Conservation (phyloP, 64 coral and sea anemone species). For the Astreopora myriophthalma region DNA sequence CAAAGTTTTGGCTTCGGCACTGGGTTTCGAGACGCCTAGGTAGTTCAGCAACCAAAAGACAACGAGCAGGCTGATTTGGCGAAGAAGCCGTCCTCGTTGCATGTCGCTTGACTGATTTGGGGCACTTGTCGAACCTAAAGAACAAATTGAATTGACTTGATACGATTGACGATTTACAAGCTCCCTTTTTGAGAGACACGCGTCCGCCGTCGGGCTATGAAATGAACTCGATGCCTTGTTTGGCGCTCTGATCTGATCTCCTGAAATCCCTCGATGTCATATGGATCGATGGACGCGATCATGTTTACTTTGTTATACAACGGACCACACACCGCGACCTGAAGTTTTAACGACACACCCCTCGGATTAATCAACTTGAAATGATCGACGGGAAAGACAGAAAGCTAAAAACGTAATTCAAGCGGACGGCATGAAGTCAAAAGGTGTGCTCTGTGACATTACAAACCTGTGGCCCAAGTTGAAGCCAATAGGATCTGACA, state of each 20-base stretch:
- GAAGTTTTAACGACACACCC: slow-evolving; percentile 42
- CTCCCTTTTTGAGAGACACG: background rate
- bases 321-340: slow-evolving; percentile 31
- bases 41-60: background rate
- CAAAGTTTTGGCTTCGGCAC: slow-evolving; percentile 40
- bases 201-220: background rate
- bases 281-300: slow-evolving; percentile 7
- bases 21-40: background rate
- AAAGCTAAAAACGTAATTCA: slow-evolving; percentile 41
- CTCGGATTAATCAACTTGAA: slow-evolving; percentile 48
- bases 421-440: slow-evolving; percentile 6
- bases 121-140: background rate
- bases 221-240: slow-evolving; percentile 10
- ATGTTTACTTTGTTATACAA: slow-evolving; percentile 39
- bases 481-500: background rate
- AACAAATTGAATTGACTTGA: slow-evolving; percentile 27
- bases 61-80: background rate
- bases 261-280: background rate
- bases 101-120: background rate
- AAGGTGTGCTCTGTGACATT: background rate
- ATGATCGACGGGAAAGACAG: slow-evolving; percentile 25
- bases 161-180: background rate
- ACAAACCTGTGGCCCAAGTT: background rate
- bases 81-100: background rate
- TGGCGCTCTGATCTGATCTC: slow-evolving; percentile 37